Evolutionary conservation across 2,797 vertebrate genomes (phyloP), one percentile per base, ranked within the genome.

Genomic region (Trachurus trachurus): DNA sequence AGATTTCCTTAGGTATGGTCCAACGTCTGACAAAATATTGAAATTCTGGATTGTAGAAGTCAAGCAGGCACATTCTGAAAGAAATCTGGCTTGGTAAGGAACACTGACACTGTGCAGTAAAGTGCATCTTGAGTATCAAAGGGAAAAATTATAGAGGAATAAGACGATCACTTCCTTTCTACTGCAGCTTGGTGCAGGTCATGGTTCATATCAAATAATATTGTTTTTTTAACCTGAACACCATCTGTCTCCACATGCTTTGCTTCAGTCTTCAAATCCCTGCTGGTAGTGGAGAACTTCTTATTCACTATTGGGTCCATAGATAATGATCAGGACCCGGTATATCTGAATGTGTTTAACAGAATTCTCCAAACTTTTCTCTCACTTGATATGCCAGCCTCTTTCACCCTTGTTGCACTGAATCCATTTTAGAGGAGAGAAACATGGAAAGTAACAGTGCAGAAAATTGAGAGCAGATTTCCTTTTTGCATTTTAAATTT

Each of bases 391-490:
- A 68, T 72, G 54, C 11, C 57, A 64, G 4, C 11, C 6, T 29
- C 70, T 84, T 81, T 63, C 44, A 57, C 5, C 3, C 15, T 0
- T 8, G 40, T 49, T 74, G 76, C 49, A 40, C 9, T 45, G 19
- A 80, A 85, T 68, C 67, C 16, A 70, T 85, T 84, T 73, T 22
- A 37, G 59, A 78, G 70, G 84, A 76, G 47, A 42, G 37, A 84
- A 88, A 87, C 70, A 83, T 19, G 39, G 60, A 78, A 87, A 80
- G 71, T 57, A 83, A 76, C 65, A 52, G 67, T 78, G 85, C 80
- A 89, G 85, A 90, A 93, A 91, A 93, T 89, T 86, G 67, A 78
- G 73, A 65, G 78, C 86, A 89, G 75, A 83, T 86, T 89, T 90
- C 57, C 62, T 62, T 70, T 78, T 85, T 84, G 74, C 31, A 70